Base-by-base conservation (phyloP, 2,888 invertebrate species). In the Hipparchia semele region DNA sequence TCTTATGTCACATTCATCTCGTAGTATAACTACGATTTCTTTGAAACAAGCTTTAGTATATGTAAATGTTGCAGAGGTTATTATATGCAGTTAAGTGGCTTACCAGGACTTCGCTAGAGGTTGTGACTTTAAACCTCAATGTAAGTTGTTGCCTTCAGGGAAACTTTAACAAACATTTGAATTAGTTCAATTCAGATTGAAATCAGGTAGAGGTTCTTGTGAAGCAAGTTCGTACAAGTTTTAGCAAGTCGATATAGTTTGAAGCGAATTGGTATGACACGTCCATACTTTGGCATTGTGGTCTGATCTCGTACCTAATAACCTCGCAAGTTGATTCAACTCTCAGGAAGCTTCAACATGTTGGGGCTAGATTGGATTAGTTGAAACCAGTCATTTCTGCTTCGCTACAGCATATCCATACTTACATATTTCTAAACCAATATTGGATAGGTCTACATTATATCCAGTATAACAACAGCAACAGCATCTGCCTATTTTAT, bases 101-200 rank as follows among this genome's bases (percentile, higher is more conserved):
- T 10, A 64, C 51, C n/a, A 49, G 49, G 62, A 49, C 49, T 62
- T 9, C 3, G 49, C 9, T 62, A 49, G 13, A 13, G 8, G 62
- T 62, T 12, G 51, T 64, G 64, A 51, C 64, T 56, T 45, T 56
- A 56, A 7, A 67, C 9, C 13, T 56, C 39, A 39, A 5, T 1
- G 2, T 39, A 39, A 45, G 56, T 56, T 46, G 62, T 46, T 51
- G 64, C 23, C 13, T 68, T 74, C 53, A 33, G 53, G n/a, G 13
- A 60, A 71, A 65, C 60, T 71, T 62, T 10, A 49, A 53, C 53
- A 65, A 68, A 54, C 53, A 62, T 53, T 49, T 65, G 45, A 65
- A 68, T 65, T 68, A 68, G 73, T 74, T 68, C 53, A 13, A 71
- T 74, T 68, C 65, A 71, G 54, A 74, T 67, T 68, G 56, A 70